Evolutionary conservation across 2,797 vertebrate species (phyloP), one percentile per base, ranked within the genome.

Genomic region (Glossophaga mutica): DNA sequence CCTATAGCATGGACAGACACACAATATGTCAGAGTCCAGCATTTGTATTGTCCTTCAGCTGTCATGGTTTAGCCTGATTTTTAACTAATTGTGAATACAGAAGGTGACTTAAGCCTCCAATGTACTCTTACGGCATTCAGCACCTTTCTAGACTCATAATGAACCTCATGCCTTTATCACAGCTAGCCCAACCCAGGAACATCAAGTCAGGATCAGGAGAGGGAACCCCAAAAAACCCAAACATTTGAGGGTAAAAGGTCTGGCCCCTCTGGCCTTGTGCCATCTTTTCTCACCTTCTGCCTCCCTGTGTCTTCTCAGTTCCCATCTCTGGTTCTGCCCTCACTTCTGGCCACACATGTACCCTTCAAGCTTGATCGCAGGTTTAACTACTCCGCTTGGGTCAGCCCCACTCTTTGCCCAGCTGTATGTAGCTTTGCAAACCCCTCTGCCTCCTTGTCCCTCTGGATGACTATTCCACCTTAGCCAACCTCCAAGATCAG

Each of bases 151-250:
- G 26, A 37, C 52, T 19, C 9, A 8, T 68, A 32, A 26, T 15
- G 29, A 44, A 39, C 4, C 15, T 21, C 3, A 8, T 39, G 9
- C 50, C 57, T 89, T 55, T 34, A 9, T 67, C 15, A 26, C 3
- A 18, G 26, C 21, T 68, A 73, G 2, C 19, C 1, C 1, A 7
- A 24, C 11, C 19, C 32, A 3, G 2, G 16, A 19, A 12, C 1
- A 9, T 22, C 24, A 65, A 50, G 24, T 4, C 9, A 32, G n/a
- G 50, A 29, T 44, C 12, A 9, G 7, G 59, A n/a, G 21, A 77
- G 5, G 5, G 21, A 62, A 18, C 55, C 39, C 24, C 5, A 62
- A 37, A 82, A 82, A 82, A 82, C 39, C 37, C 9, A 57, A 24
- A 29, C 5, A 34, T 12, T 37, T 0, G 1, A 2, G 39, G n/a